Evolutionary conservation across 2,888 invertebrate genomes (phyloP).

Genomic region (Coleophora deauratella): DNA sequence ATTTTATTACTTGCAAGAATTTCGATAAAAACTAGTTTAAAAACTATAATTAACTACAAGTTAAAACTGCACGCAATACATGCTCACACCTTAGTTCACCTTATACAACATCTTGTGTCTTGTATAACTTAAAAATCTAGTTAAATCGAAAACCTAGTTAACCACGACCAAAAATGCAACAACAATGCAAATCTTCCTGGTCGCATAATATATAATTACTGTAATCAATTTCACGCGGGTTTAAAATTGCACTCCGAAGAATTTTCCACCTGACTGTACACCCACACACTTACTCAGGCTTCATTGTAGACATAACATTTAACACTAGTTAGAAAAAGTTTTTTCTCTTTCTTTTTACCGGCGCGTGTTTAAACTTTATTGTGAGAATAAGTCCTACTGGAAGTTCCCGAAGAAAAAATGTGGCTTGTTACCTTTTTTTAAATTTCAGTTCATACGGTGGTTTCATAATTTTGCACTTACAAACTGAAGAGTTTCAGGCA

Average conservation of each 20-base stretch:
- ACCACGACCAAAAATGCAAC: background rate
- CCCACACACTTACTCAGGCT: too few relatives aligned
- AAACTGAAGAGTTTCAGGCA: too few relatives aligned
- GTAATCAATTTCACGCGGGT: slow-evolving; percentile 13
- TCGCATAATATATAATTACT: slow-evolving; percentile 10
- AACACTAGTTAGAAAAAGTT: background rate
- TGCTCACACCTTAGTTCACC: too few relatives aligned
- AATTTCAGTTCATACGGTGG: background rate
- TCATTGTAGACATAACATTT: too few relatives aligned
- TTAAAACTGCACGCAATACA: too few relatives aligned
- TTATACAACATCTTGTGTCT: too few relatives aligned
- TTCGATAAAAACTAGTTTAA: too few relatives aligned
- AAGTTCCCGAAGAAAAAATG: background rate
- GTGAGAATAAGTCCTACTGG: background rate
- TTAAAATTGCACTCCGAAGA: slow-evolving; percentile 11
- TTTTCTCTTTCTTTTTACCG: background rate
- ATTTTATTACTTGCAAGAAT: background rate
- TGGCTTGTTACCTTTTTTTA: background rate
- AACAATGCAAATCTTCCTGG: slow-evolving; percentile 1
- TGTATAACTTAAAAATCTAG: too few relatives aligned
- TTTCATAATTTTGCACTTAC: too few relatives aligned
- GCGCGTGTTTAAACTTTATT: slow-evolving; percentile 1
- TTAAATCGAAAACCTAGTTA: too few relatives aligned
- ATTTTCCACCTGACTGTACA: slow-evolving; percentile 17
- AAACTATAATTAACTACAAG: too few relatives aligned